phyloP scores from a whole-genome alignment of 1,140 invertebrate species.

The Drosophila miranda region DNA sequence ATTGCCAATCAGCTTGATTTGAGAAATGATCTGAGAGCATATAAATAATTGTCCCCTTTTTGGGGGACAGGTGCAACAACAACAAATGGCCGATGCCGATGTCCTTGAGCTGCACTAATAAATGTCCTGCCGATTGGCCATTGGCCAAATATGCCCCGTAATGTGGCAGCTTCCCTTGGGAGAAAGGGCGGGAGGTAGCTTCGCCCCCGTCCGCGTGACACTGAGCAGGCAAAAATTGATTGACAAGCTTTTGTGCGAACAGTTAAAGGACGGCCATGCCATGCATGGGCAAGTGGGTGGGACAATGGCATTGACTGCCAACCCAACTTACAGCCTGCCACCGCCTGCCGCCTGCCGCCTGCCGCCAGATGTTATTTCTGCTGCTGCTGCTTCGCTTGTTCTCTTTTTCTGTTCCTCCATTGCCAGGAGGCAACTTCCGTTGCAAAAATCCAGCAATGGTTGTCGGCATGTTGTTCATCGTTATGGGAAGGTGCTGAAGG shows the following conservation, averaged over 20 bases:
- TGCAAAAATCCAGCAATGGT: conserved; percentile 50
- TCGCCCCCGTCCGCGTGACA: conserved; percentile 1
- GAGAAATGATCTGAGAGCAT: conserved; percentile 65
- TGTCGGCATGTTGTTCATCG: conserved; percentile 29
- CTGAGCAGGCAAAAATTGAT: conserved; percentile 73
- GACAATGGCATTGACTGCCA: conserved; percentile 6
- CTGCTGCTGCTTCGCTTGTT: conserved; percentile 6
- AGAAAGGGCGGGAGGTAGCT: background rate
- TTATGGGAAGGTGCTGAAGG: no score
- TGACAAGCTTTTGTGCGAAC: conserved; percentile 71
- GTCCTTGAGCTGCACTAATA: conserved; percentile 74
- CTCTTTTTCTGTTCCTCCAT: conserved; percentile 31
- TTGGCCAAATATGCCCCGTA: conserved; percentile 61
- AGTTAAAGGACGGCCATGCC: background rate
- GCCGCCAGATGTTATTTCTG: conserved; percentile 53
- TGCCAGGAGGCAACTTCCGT: conserved; percentile 70
- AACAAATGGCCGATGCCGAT: conserved; percentile 32
- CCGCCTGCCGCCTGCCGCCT: conserved; percentile 41
- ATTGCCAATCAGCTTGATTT: conserved; percentile 26
- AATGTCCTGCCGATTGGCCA: conserved; percentile 59
- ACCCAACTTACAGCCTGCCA: conserved; percentile 43
- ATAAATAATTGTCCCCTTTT: conserved; percentile 70
- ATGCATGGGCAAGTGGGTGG: conserved; percentile 4
- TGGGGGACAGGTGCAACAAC: conserved; percentile 23
- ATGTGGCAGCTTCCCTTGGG: conserved; percentile 39